Conservation (phyloP, 2,888 invertebrate genomes). For the Emesis furor region DNA sequence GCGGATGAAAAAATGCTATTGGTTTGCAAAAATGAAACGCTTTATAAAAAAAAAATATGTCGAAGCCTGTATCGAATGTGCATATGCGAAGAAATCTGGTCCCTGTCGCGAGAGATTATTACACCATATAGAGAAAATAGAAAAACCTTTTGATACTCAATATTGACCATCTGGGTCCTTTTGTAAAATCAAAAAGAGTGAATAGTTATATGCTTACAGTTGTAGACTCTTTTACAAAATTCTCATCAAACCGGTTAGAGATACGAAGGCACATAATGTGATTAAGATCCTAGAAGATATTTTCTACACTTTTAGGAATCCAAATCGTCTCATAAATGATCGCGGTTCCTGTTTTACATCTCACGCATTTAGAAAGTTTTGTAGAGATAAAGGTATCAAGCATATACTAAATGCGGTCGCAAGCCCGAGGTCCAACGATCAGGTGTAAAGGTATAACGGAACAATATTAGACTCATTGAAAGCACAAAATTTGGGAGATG, state of each 20-base stretch:
- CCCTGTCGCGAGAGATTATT: conserved; percentile 54
- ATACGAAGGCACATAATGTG: no score
- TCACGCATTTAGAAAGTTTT: no score
- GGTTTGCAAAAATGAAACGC: conserved; percentile 58
- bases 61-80: conserved; percentile 52
- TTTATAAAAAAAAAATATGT: conserved; percentile 57
- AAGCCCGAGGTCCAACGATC: no score
- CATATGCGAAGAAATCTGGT: conserved; percentile 47
- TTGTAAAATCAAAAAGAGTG: conserved; percentile 81
- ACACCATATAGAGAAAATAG: conserved; percentile 65
- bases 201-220: conserved; percentile 44
- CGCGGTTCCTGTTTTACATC: no score
- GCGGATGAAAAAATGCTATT: conserved; percentile 43
- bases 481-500: no score
- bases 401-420: no score
- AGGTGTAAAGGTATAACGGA: no score
- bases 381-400: no score
- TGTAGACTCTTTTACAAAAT: conserved; percentile 55
- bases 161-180: conserved; percentile 63
- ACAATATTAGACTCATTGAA: no score
- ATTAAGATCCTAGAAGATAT: no score
- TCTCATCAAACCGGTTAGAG: conserved; percentile 27
- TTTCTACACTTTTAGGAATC: no score
- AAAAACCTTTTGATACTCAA: conserved; percentile 62
- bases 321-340: no score